A percentile compares a stretch with the other conserved stretches of the same genome.
Conservation (phyloP, 30 jellyfish, hydroid and myxozoan species). For the Turritopsis rubra region DNA sequence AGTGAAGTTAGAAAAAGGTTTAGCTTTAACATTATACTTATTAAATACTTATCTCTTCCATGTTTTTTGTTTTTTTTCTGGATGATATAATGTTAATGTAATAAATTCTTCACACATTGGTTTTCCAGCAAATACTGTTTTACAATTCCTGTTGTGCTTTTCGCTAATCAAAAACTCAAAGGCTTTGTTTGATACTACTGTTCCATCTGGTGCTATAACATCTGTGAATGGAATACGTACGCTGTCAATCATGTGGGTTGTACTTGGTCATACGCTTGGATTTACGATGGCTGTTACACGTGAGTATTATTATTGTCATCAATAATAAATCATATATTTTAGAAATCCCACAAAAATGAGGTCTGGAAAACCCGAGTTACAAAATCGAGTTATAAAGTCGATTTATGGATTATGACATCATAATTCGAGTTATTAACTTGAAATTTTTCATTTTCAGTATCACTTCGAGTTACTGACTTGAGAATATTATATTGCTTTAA, state of each 20-base stretch:
- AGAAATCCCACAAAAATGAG: background rate
- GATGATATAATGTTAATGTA: no score
- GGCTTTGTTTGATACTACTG: conserved; percentile 48
- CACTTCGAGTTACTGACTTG: no score
- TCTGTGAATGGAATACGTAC: conserved; percentile 78
- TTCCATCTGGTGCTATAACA: conserved; percentile 67
- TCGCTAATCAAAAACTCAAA: conserved; percentile 55
- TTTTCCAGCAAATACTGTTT: background rate
- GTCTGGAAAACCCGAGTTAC: no score
- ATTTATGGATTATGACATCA: no score
- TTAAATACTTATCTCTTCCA: no score
- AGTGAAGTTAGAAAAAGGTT: background rate
- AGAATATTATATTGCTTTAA: no score
- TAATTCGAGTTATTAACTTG: no score
- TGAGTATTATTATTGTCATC: background rate
- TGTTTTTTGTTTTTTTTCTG: no score
- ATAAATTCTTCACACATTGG: background rate
- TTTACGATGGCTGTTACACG: background rate
- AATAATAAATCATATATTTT: no score
- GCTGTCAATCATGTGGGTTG: conserved; percentile 84
- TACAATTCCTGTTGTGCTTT: conserved; percentile 35
- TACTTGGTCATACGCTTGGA: conserved; percentile 68
- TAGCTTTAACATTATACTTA: no score
- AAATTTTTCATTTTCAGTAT: no score
- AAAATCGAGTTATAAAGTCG: no score